phyloP scores from a whole-genome alignment of 2,888 invertebrate genomes.

The Melipona bicolor region DNA sequence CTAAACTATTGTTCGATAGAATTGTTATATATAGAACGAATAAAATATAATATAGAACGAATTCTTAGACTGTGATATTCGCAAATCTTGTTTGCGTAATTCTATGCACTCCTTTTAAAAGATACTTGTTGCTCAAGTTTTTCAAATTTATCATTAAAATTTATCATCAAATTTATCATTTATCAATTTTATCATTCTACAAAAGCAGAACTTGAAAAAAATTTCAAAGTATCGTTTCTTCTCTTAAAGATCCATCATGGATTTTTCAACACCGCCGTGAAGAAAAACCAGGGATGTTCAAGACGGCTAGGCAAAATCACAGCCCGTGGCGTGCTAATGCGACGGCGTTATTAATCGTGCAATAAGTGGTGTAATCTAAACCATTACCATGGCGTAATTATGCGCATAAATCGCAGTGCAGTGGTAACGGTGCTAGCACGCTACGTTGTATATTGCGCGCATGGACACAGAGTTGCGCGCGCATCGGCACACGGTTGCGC shows the following conservation, averaged over 20 bases:
- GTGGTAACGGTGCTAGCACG: slow-evolving; percentile 18
- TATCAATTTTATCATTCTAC: not conserved
- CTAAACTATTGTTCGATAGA: too few relatives aligned
- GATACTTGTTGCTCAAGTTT: not conserved
- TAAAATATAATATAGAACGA: not conserved
- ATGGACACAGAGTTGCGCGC: not conserved
- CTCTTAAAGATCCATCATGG: not conserved
- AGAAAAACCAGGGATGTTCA: not conserved
- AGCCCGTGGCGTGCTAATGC: slow-evolving; percentile 35
- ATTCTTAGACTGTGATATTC: not conserved
- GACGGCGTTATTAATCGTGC: slow-evolving; percentile 49
- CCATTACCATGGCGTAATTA: slow-evolving; percentile 52
- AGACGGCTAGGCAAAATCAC: slow-evolving; percentile 21
- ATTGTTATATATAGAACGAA: not conserved
- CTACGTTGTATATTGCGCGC: slow-evolving; percentile 7
- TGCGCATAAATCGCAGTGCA: slow-evolving; percentile 51
- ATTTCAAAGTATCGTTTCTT: not conserved
- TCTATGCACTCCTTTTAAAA: not conserved
- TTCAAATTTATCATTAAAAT: not conserved
- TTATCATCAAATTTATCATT: too few relatives aligned
- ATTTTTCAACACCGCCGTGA: not conserved
- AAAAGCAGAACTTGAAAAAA: not conserved
- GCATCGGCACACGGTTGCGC: not conserved
- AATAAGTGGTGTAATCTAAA: slow-evolving; percentile 55
- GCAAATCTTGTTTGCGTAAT: not conserved